These are phyloP conservation scores for Heliconius hermathena DNA, from an alignment of 1,140 invertebrate genomes.

Conservation along the genomic window DNA sequence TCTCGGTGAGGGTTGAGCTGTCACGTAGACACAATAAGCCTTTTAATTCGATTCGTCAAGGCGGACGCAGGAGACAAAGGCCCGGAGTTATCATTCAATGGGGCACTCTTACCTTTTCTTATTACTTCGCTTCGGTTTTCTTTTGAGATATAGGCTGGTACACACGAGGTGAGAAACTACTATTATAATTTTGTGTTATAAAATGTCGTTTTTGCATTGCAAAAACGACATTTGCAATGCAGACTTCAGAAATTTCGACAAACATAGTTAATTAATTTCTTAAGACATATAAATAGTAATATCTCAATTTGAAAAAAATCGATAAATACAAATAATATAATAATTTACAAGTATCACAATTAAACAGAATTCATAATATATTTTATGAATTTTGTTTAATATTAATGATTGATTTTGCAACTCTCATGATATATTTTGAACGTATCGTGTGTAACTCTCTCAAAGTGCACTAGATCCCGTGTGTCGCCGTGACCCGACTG, in stretches of 20 bases:
- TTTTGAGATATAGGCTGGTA: constrained; percentile 56
- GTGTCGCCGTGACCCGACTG: constrained; percentile 68
- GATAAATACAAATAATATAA: background rate
- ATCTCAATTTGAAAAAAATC: no score
- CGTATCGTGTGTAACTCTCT: constrained; percentile 43
- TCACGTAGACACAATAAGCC: constrained; percentile 82
- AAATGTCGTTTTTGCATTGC: no score
- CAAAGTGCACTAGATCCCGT: constrained; percentile 68
- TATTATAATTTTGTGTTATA: background rate
- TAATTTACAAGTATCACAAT: background rate
- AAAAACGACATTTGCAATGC: no score
- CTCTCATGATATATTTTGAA: background rate
- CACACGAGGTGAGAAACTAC: constrained; percentile 43
- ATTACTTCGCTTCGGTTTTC: constrained; percentile 75
- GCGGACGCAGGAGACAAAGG: constrained; percentile 77
- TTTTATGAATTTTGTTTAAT: no score
- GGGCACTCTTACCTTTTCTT: constrained; percentile 80
- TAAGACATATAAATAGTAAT: no score
- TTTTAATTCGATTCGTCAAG: constrained; percentile 82
- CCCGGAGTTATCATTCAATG: constrained; percentile 80
- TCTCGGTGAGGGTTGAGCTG: constrained; percentile 62
- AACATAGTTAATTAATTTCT: background rate
- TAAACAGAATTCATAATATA: background rate
- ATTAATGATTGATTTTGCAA: background rate
- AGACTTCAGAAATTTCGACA: background rate